Evolutionary conservation across 2,888 invertebrate species (phyloP), one percentile per base, ranked within the genome.

Genomic region (Agrochola lota): DNA sequence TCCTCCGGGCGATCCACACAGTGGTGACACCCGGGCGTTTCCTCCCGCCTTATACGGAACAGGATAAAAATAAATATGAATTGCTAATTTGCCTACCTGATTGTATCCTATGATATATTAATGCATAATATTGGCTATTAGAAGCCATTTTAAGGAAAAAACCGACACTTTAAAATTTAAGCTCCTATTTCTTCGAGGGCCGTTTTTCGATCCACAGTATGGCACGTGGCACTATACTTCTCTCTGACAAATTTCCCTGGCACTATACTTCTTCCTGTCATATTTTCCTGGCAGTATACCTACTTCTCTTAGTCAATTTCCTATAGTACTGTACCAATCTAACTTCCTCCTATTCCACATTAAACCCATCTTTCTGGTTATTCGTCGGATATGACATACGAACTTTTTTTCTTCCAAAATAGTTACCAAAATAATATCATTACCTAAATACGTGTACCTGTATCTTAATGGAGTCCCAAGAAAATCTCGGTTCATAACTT

Each of bases 401-500:
- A 46, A 55, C 30, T 35, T 75, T 49, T 35, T 23, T 1, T 11
- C n/a, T 17, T n/a, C 5, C 4, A 4, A 55, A 35, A n/a, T 15
- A 15, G 15, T 17, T 30, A 11, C 55, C 73, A 11, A 30, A 59
- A 40, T 40, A 49, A 55, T 20, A 62, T 52, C 20, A 30, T 23
- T n/a, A 30, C 83, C 23, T 40, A 26, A 80, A 49, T 57, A 60
- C 52, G 60, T 63, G 80, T 17, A 80, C 69, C 55, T 66, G 73
- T 15, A 66, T 69, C 74, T 77, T 85, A 87, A 84, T 81, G 79
- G 82, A 71, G 78, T 85, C 82, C 78, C 69, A 83, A 74, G 78
- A 84, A 89, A 90, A 91, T 88, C 88, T 88, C 87, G 78, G 86
- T 86, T 83, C 86, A 90, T 90, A 91, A 88, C 87, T 86, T 67